Evolutionary conservation across 2,888 invertebrate genomes (phyloP).

Genomic region (Antheraea yamamai): DNA sequence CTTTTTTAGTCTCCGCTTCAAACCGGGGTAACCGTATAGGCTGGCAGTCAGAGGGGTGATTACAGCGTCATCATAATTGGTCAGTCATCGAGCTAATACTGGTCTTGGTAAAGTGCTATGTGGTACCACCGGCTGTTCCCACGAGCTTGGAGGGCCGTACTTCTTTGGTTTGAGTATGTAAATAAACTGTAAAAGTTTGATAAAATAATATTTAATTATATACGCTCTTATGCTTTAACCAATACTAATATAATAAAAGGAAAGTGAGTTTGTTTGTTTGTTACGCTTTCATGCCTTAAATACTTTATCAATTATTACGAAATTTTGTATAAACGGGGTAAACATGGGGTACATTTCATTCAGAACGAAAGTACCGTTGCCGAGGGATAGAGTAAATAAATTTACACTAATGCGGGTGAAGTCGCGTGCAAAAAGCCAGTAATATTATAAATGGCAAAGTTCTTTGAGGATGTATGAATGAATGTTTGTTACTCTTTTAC

Average conservation of each 20-base stretch:
- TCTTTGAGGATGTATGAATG: background rate
- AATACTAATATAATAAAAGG: no score
- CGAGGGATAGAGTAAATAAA: no score
- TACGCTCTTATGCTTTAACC: background rate
- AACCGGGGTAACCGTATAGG: background rate
- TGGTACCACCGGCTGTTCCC: conserved; percentile 46
- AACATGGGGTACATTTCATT: no score
- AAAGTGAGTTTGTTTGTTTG: no score
- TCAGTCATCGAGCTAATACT: conserved; percentile 55
- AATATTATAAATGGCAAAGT: background rate
- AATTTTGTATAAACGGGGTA: no score
- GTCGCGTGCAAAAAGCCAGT: background rate
- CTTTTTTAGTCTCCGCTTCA: background rate
- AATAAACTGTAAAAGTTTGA: conserved; percentile 56
- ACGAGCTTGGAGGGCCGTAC: conserved; percentile 46
- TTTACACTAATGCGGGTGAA: no score
- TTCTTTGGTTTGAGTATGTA: conserved; percentile 68
- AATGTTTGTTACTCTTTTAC: no score
- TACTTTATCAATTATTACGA: no score
- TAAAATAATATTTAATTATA: background rate
- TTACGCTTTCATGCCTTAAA: no score
- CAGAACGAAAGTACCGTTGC: no score
- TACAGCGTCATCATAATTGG: background rate
- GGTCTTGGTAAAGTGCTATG: conserved; percentile 51
- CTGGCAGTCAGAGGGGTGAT: background rate